Conservation (phyloP, 2,797 vertebrate genomes). For the Premnoplex brunnescens region DNA sequence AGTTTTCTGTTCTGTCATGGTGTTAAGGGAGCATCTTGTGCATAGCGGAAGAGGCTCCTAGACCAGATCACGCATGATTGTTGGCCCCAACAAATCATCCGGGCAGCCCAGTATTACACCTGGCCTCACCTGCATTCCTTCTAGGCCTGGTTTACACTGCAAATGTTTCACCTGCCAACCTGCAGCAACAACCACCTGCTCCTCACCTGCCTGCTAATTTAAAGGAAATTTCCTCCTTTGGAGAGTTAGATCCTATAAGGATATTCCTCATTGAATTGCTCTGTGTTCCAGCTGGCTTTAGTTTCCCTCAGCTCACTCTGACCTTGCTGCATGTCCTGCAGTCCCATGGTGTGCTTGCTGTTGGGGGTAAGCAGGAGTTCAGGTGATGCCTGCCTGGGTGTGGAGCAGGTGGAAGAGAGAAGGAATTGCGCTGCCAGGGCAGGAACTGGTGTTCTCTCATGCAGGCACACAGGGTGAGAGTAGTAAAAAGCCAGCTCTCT, state of each 20-base stretch:
- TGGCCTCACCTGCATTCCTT: fast-evolving
- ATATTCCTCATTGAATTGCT: not conserved
- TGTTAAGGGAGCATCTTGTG: not conserved
- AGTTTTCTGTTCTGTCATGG: not conserved
- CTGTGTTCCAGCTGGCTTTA: not conserved
- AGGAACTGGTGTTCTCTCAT: not conserved
- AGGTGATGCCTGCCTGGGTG: not conserved
- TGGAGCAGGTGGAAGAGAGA: not conserved
- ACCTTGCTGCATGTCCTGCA: not conserved
- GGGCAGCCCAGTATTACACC: not conserved
- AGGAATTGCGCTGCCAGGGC: fast-evolving
- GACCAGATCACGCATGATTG: not conserved
- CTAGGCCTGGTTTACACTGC: not conserved
- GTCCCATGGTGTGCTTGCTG: not conserved
- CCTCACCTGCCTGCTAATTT: not conserved
- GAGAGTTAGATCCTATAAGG: not conserved
- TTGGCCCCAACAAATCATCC: not conserved
- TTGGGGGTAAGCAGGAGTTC: not conserved
- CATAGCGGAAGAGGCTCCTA: not conserved
- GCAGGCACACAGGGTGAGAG: not conserved
- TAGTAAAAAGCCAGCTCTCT: not conserved
- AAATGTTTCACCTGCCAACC: not conserved
- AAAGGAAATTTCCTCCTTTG: not conserved
- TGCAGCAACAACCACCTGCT: not conserved
- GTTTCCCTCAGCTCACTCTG: not conserved